Conservation (phyloP, 2,888 invertebrate species). For the Carterocephalus palaemon region DNA sequence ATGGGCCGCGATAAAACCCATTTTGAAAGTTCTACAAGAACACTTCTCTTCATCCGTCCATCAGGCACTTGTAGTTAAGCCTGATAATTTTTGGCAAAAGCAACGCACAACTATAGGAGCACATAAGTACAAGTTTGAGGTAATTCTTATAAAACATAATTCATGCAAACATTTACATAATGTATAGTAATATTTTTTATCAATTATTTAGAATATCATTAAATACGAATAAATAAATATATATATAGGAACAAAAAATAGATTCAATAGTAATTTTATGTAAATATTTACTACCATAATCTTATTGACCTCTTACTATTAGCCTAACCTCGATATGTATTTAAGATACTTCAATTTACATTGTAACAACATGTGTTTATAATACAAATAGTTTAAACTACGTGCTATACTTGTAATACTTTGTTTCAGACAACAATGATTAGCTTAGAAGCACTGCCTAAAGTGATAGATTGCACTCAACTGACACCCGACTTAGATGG, state of each 20-base stretch:
- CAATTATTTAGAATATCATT: too few relatives aligned
- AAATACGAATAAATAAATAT: too few relatives aligned
- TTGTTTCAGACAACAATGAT: constrained; percentile 93
- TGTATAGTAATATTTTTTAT: neutral
- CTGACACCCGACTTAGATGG: constrained; percentile 97
- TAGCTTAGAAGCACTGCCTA: constrained; percentile 95
- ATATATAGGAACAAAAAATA: too few relatives aligned
- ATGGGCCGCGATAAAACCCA: constrained; percentile 98
- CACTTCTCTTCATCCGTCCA: constrained; percentile 96
- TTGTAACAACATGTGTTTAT: too few relatives aligned
- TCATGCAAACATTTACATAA: neutral
- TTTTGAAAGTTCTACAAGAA: constrained; percentile 97
- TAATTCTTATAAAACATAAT: constrained; percentile 47
- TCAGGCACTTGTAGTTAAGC: constrained; percentile 97
- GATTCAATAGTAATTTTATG: too few relatives aligned
- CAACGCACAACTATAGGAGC: constrained; percentile 97
- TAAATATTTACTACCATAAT: neutral
- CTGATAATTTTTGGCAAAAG: constrained; percentile 99
- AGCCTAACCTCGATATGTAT: constrained; percentile 10
- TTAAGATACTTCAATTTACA: constrained; percentile 1
- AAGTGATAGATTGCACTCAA: constrained; percentile 95
- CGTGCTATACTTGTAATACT: constrained; percentile 23
- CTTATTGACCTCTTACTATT: constrained; percentile 13
- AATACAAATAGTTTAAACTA: too few relatives aligned
- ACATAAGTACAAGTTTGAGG: constrained; percentile 99